phyloP scores from a whole-genome alignment of 2,888 invertebrate genomes.

The Leptodirus hochenwartii region DNA sequence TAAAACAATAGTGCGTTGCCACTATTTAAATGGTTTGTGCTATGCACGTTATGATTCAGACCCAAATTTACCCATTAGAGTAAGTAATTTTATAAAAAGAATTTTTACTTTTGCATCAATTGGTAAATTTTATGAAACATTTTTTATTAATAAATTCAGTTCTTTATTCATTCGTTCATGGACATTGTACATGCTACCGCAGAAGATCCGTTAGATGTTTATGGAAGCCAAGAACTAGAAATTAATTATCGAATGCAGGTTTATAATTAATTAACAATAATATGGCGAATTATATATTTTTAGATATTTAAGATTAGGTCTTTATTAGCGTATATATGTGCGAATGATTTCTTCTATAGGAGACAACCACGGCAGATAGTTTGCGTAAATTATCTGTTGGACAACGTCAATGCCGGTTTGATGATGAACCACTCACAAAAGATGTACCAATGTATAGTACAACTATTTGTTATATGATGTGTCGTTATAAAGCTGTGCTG shows the following conservation, averaged over 20 bases:
- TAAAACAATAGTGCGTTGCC: constrained; percentile 20
- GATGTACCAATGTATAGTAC: constrained; percentile 34
- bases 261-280: no score
- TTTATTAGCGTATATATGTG: no score
- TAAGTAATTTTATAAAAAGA: constrained; percentile 13
- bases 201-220: constrained; percentile 17
- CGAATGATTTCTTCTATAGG: no score
- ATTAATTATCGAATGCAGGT: constrained; percentile 26
- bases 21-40: constrained; percentile 28
- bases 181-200: constrained; percentile 33
- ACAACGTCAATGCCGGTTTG: constrained; percentile 35
- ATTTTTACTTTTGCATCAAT: no score
- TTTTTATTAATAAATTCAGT: constrained; percentile 22
- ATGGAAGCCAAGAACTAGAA: constrained; percentile 26
- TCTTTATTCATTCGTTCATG: constrained; percentile 39
- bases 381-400: constrained; percentile 28
- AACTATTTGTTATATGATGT: constrained; percentile 35
- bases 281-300: no score
- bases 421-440: constrained; percentile 28
- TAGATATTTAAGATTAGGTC: no score
- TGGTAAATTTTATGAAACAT: no score
- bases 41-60: constrained; percentile 29
- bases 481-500: constrained; percentile 31
- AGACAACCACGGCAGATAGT: constrained; percentile 30
- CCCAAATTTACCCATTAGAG: constrained; percentile 21